phyloP scores from a whole-genome alignment of 2,888 invertebrate genomes.

The Dynastes grantii region DNA sequence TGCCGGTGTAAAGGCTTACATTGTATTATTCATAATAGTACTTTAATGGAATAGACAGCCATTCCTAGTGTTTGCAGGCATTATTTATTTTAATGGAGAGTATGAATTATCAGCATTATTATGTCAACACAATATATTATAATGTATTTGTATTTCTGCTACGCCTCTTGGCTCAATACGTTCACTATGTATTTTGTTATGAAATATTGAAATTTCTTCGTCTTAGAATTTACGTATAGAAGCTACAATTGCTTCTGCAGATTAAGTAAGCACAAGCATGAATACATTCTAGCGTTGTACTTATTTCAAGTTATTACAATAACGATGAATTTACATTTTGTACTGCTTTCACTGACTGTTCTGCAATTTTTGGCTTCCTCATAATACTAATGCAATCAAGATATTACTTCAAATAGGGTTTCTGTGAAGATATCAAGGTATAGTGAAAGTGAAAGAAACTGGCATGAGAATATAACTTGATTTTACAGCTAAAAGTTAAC shows the following conservation, averaged over 20 bases:
- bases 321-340: too few relatives aligned
- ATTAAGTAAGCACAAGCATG: not conserved
- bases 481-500: too few relatives aligned
- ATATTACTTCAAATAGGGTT: too few relatives aligned
- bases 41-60: conserved; percentile 32
- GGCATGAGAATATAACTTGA: too few relatives aligned
- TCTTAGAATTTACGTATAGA: not conserved
- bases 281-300: not conserved
- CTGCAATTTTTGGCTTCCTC: too few relatives aligned
- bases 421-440: too few relatives aligned
- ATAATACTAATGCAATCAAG: too few relatives aligned
- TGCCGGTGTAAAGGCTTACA: conserved; percentile 15
- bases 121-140: not conserved
- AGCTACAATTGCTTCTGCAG: not conserved
- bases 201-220: not conserved
- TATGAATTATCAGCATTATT: conserved; percentile 17
- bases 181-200: not conserved
- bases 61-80: conserved; percentile 18
- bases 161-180: not conserved
- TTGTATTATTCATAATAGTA: not conserved
- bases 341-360: too few relatives aligned
- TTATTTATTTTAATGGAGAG: conserved; percentile 17
- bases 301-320: too few relatives aligned
- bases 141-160: conserved; percentile 21
- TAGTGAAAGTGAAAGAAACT: too few relatives aligned